Evolutionary conservation across 2,797 vertebrate genomes (phyloP).

Genomic region (Rousettus madagascariensis): DNA sequence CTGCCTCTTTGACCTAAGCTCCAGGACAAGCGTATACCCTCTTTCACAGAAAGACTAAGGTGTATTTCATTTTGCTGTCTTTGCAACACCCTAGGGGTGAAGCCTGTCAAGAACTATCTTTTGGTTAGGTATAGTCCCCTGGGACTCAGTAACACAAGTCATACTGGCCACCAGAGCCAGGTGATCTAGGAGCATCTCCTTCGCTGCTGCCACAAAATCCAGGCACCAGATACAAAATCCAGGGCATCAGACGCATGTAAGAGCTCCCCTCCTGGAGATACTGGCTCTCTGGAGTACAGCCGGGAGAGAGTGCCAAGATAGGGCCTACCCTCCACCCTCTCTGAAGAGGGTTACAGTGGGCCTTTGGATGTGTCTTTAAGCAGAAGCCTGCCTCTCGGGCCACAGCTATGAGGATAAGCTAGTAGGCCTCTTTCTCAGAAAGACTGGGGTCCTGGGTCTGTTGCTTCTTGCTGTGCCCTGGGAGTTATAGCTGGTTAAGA

Average conservation of each 20-base stretch:
- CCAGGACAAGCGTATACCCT: background rate
- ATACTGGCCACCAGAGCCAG: background rate
- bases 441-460: background rate
- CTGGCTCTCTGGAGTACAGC: background rate
- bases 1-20: background rate
- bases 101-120: background rate
- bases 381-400: background rate
- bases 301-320: background rate
- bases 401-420: background rate
- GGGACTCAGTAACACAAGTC: background rate
- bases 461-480: background rate
- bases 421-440: background rate
- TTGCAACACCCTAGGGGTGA: background rate
- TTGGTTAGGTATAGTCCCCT: background rate
- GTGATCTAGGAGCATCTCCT: background rate
- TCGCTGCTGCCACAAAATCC: background rate
- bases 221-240: background rate
- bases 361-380: background rate
- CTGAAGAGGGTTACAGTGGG: background rate
- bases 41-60: background rate
- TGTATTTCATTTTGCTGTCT: background rate
- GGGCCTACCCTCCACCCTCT: background rate
- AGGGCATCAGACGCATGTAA: background rate
- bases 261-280: background rate
- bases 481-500: background rate